Evolutionary conservation across 1,140 invertebrate genomes (phyloP), one percentile per base, ranked within the genome.

Genomic region (Euwallacea similis): DNA sequence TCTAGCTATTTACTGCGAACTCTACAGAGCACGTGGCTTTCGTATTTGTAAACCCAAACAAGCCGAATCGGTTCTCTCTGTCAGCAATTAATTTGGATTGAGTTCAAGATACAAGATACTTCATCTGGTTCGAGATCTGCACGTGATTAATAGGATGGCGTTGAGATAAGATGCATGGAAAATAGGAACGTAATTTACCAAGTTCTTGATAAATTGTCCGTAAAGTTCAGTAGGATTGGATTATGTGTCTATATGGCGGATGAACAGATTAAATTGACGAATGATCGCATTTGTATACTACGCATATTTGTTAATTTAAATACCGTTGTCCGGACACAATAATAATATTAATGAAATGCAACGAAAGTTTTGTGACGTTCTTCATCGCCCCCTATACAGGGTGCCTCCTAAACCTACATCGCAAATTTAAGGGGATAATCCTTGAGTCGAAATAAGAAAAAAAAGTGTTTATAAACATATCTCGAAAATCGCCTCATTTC

Each of bases 101-200:
- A 58, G 43, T 42, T 66, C 54, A 47, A 33, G 50, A 53, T 53
- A 15, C 50, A 61, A 61, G 61, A 33, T 33, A 33, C 21, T 33
- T 33, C 68, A 54, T 55, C 60, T 47, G 41, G 21, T 64, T 63
- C 60, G 60, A 44, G 42, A 70, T 59, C 43, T 70, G 54, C 56
- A 43, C 47, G 42, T 63, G 60, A 70, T 70, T 70, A 62, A 70
- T 70, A 33, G 58, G 55, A 61, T 13, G 33, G 58, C 15, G 43
- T 21, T 69, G 10, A 62, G 67, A 69, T 53, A 46, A 42, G 47
- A 62, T 69, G 58, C 67, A 69, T 43, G 67, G 58, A 69, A 69
- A 61, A 69, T 69, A 59, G 44, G 54, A 55, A 33, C 9, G 59
- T 61, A 61, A 61, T 61, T 69, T 62, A 66, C 65, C 65, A 66